phyloP scores from a whole-genome alignment of 2,888 invertebrate genomes.

The Cheilosia pagana region DNA sequence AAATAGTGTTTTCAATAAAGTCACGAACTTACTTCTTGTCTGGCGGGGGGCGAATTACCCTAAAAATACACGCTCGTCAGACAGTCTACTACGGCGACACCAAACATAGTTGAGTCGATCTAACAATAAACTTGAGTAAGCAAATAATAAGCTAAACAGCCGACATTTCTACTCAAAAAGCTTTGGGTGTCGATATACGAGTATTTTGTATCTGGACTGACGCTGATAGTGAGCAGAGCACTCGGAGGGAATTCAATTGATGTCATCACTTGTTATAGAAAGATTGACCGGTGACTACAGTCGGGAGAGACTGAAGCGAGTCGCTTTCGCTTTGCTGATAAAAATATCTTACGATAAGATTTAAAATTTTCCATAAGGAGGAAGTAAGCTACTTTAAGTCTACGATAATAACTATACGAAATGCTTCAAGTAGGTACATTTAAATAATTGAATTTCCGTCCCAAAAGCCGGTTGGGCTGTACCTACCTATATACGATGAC shows the following conservation, averaged over 20 bases:
- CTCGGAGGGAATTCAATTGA: constrained; percentile 33
- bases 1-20: background rate
- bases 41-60: constrained; percentile 20
- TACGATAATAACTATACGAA: too few species aligned
- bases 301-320: constrained; percentile 16
- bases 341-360: background rate
- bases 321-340: constrained; percentile 17
- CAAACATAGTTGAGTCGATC: constrained; percentile 9
- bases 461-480: too few species aligned
- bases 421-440: too few species aligned
- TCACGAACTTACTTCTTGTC: constrained; percentile 22
- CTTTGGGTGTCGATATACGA: background rate
- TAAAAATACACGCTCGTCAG: background rate
- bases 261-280: constrained; percentile 62
- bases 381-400: background rate
- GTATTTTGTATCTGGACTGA: background rate
- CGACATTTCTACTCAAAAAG: constrained; percentile 31
- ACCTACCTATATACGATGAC: too few species aligned
- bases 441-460: too few species aligned
- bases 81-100: constrained; percentile 11
- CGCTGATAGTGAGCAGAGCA: background rate
- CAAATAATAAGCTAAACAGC: too few species aligned
- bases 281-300: constrained; percentile 53
- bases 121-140: constrained; percentile 22
- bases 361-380: background rate